phyloP scores from a whole-genome alignment of 1,140 invertebrate genomes.

The Neomicropteryx cornuta region DNA sequence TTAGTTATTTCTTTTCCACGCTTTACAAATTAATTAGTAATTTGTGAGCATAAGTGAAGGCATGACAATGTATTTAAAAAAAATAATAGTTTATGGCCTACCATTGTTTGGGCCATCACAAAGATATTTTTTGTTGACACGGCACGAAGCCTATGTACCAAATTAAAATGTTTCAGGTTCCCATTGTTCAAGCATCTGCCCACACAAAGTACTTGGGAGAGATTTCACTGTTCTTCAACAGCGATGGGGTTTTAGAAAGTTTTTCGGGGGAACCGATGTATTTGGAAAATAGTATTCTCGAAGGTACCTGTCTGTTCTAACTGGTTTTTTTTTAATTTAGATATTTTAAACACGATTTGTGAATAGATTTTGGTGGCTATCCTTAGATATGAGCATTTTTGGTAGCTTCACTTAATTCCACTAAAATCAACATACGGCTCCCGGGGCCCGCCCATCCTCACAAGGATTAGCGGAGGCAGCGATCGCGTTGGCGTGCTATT shows the following conservation, averaged over 20 bases:
- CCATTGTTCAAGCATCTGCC: conserved; percentile 59
- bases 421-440: neutral
- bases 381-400: neutral
- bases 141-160: no score
- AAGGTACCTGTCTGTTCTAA: conserved; percentile 38
- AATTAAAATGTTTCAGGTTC: no score
- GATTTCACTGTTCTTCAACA: conserved; percentile 60
- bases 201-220: conserved; percentile 63
- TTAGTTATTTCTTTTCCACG: no score
- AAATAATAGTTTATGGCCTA: no score
- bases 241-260: conserved; percentile 48
- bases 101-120: no score
- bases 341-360: neutral
- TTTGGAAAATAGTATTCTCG: conserved; percentile 45
- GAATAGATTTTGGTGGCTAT: neutral
- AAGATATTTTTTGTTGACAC: conserved; percentile 7
- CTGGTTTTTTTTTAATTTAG: neutral
- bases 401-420: neutral
- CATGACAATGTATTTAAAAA: no score
- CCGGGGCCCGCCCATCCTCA: neutral
- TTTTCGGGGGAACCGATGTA: conserved; percentile 67
- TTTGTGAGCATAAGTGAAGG: no score
- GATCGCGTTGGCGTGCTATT: neutral
- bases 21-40: no score
- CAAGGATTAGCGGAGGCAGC: neutral